Evolutionary conservation across 1,140 invertebrate species (phyloP).

Genomic region (Campoletis sonorensis): DNA sequence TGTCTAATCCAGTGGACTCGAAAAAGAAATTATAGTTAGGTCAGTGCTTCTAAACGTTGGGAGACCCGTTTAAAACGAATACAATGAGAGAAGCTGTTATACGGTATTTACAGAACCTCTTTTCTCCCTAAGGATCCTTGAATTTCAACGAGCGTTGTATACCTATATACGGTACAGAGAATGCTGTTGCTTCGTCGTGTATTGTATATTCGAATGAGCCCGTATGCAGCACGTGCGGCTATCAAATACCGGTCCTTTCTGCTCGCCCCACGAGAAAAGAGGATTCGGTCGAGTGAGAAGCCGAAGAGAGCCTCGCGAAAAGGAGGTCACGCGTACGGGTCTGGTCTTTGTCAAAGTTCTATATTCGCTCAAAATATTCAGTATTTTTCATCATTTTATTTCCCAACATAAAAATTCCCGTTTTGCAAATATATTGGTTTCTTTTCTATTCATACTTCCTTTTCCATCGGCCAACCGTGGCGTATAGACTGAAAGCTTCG

Average conservation of each 20-base stretch:
- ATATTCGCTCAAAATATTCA: background rate
- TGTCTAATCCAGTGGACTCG: background rate
- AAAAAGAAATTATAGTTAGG: background rate
- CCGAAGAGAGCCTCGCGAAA: background rate
- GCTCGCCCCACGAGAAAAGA: background rate
- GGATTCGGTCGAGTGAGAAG: slow-evolving; percentile 2
- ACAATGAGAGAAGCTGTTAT: background rate
- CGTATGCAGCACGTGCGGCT: slow-evolving; percentile 1
- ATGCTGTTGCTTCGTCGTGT: background rate
- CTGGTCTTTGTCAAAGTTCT: background rate
- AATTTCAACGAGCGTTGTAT: slow-evolving; percentile 4
- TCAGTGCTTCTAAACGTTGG: background rate
- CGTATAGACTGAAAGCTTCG: too few species aligned
- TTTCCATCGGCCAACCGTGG: too few species aligned
- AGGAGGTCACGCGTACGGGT: slow-evolving; percentile 2
- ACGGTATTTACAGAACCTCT: background rate
- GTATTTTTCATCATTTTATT: background rate
- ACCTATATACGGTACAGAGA: background rate
- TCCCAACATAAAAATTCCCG: background rate
- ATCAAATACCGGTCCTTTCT: background rate
- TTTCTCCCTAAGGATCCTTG: background rate
- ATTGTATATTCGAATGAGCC: background rate
- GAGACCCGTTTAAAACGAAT: background rate
- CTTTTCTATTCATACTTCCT: too few species aligned
- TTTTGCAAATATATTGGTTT: too few species aligned